phyloP scores from a whole-genome alignment of 1,140 invertebrate species.

The Drosophila sp. region DNA sequence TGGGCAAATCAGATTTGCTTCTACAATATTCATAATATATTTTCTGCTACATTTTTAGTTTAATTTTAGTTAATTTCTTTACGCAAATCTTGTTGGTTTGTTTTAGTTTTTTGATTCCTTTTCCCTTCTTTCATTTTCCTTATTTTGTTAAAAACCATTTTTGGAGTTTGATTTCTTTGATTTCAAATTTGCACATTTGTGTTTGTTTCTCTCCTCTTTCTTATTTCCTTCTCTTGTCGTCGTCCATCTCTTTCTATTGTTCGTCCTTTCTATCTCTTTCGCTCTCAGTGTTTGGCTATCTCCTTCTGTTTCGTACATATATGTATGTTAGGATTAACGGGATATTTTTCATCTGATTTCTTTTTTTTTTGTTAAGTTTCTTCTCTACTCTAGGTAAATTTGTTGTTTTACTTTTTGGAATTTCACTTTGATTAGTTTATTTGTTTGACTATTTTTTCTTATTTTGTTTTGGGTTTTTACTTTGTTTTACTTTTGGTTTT shows the following conservation, averaged over 20 bases:
- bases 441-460: slow-evolving; percentile 51
- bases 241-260: not conserved
- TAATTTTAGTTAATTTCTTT: slow-evolving; percentile 25
- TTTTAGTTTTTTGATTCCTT: slow-evolving; percentile 42
- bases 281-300: not conserved
- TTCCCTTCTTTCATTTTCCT: slow-evolving; percentile 7
- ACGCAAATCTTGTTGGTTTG: slow-evolving; percentile 32
- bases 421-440: slow-evolving; percentile 40
- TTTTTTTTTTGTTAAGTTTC: not conserved
- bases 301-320: not conserved
- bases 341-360: not conserved
- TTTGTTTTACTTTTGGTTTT: slow-evolving; percentile 43
- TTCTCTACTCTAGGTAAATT: slow-evolving; percentile 12
- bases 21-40: slow-evolving; percentile 61
- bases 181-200: slow-evolving; percentile 11
- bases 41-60: slow-evolving; percentile 64
- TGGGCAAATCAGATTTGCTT: slow-evolving; percentile 23
- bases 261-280: not conserved
- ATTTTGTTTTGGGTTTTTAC: too few relatives aligned
- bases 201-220: not conserved
- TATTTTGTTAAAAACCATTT: slow-evolving; percentile 60
- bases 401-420: slow-evolving; percentile 31
- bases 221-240: not conserved
- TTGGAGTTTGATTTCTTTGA: not conserved
- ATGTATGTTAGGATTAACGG: not conserved